Evolutionary conservation across 2,888 invertebrate genomes (phyloP).

Genomic region (Macropis europaea): DNA sequence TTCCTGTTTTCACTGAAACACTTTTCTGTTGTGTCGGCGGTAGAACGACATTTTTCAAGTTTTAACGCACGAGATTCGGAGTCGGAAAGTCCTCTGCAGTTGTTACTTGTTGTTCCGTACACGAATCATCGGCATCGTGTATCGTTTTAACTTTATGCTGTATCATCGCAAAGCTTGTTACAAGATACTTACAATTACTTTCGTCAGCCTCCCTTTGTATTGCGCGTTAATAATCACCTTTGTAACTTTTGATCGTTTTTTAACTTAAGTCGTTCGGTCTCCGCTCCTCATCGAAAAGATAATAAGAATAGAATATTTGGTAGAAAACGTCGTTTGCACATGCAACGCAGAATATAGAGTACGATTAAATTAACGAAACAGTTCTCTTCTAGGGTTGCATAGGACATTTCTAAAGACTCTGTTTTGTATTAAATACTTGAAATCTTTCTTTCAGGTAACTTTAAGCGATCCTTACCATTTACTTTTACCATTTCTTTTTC

Average conservation of each 20-base stretch:
- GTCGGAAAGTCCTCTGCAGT: neutral
- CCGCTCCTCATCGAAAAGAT: slow-evolving; percentile 1
- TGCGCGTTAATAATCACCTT: neutral
- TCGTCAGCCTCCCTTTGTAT: neutral
- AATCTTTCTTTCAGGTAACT: neutral
- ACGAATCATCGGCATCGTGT: neutral
- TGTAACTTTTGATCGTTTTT: slow-evolving; percentile 14
- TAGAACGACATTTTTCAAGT: neutral
- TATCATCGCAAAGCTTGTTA: slow-evolving; percentile 1
- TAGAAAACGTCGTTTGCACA: slow-evolving; percentile 23
- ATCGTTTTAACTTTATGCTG: neutral
- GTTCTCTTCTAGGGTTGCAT: neutral
- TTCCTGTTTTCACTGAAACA: neutral
- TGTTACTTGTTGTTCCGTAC: neutral
- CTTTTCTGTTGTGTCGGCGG: neutral
- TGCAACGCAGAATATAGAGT: too few relatives aligned
- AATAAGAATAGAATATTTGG: slow-evolving; percentile 5
- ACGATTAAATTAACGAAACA: neutral
- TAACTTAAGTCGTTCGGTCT: slow-evolving; percentile 22
- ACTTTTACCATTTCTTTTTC: neutral
- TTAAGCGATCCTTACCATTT: neutral
- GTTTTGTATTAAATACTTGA: slow-evolving; percentile 3
- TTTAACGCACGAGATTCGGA: neutral
- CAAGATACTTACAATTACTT: neutral
- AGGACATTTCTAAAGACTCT: neutral